phyloP scores from a whole-genome alignment of 2,888 invertebrate genomes.

The Ormyrus rosae region DNA sequence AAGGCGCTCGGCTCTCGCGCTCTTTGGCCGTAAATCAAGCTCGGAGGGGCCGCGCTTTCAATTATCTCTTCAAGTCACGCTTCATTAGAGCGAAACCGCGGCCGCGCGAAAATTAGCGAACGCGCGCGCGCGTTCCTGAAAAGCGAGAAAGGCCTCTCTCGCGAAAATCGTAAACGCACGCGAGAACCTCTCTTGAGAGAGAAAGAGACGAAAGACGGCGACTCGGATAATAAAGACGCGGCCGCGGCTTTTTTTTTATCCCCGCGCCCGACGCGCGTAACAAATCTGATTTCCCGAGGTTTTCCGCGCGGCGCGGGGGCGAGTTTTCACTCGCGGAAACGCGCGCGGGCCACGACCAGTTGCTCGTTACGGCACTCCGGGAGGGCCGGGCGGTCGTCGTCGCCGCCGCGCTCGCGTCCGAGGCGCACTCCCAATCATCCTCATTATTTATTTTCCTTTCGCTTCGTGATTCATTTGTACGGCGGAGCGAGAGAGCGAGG shows the following conservation, averaged over 20 bases:
- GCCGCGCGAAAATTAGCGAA: conserved; percentile 27
- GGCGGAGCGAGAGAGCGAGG: neutral
- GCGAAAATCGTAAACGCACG: too few species aligned
- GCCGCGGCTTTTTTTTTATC: neutral
- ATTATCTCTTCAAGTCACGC: conserved; percentile 43
- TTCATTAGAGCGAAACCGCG: conserved; percentile 42
- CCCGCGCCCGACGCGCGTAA: neutral
- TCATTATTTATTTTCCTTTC: conserved; percentile 42
- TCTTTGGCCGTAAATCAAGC: conserved; percentile 49
- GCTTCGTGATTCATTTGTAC: conserved; percentile 19
- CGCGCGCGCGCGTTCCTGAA: neutral
- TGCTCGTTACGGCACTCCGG: conserved; percentile 24
- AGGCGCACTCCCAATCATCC: conserved; percentile 27
- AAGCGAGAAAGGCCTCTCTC: neutral
- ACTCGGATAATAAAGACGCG: conserved; percentile 35
- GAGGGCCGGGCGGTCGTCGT: too few species aligned
- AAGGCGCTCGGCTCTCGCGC: neutral
- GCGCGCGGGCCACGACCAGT: neutral
- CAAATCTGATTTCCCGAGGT: conserved; percentile 19
- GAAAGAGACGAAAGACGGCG: too few species aligned
- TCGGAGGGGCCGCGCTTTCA: conserved; percentile 33
- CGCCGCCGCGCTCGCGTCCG: neutral
- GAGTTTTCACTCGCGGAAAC: neutral
- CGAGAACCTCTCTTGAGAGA: too few species aligned
- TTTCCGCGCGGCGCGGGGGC: too few species aligned